A percentile compares a stretch with the other conserved stretches of the same genome.
These are phyloP conservation scores for Branchinecta lindahli DNA, from an alignment of 1,140 invertebrate species.

Conservation along the genomic window DNA sequence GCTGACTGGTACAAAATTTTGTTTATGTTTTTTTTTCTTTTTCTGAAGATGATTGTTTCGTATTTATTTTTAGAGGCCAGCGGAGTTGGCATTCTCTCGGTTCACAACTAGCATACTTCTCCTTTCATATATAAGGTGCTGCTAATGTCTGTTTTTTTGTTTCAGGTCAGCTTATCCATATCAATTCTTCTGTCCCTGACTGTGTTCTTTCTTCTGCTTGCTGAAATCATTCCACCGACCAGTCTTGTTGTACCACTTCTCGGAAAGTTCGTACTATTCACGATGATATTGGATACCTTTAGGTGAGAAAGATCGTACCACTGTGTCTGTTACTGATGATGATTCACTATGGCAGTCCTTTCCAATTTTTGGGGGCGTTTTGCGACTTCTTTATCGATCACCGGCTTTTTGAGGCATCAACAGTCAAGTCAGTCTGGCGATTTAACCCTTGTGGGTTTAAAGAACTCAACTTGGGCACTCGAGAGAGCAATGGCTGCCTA, in stretches of 20 bases:
- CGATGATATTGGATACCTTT: slow-evolving; percentile 95
- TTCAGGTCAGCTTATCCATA: slow-evolving; percentile 84
- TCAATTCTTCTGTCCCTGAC: slow-evolving; percentile 96
- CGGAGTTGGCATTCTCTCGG: no score
- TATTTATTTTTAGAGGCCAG: no score
- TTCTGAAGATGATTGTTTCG: no score
- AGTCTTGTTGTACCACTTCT: slow-evolving; percentile 93
- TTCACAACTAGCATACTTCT: no score
- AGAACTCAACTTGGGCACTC: no score
- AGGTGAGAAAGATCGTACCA: slow-evolving; percentile 44
- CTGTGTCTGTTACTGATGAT: no score
- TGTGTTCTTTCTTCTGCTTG: slow-evolving; percentile 97
- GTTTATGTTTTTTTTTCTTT: no score
- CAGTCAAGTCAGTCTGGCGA: no score
- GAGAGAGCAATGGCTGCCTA: no score
- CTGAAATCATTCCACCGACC: slow-evolving; percentile 96
- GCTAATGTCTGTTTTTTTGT: slow-evolving; percentile 16
- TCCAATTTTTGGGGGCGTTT: not conserved
- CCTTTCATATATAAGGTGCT: not conserved
- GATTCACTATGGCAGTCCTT: no score
- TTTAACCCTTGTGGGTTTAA: no score
- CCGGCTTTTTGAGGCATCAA: not conserved
- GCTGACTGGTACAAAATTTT: no score
- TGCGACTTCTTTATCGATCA: slow-evolving; percentile 12
- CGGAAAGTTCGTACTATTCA: slow-evolving; percentile 98